A percentile compares a stretch with the other conserved stretches of the same genome.
phyloP scores from a whole-genome alignment of 2,113 vertebrate species.

The Upupa epops region DNA sequence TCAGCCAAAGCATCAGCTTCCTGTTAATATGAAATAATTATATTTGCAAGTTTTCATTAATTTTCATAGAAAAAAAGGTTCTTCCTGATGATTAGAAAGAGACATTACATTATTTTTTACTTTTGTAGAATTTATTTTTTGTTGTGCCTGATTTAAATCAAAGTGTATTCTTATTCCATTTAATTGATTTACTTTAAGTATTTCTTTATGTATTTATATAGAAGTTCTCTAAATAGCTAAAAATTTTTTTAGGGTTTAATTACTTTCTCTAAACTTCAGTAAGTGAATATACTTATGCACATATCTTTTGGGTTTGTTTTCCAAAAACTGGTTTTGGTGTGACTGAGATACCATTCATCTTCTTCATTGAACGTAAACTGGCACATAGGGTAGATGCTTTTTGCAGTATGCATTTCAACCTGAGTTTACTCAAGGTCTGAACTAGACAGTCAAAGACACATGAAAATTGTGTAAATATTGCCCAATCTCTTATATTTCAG shows the following conservation, averaged over 20 bases:
- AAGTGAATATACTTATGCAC: too few relatives aligned
- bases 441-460: neutral
- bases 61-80: fast-evolving
- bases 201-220: fast-evolving
- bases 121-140: too few relatives aligned
- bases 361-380: fast-evolving
- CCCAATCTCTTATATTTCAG: neutral
- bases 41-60: neutral
- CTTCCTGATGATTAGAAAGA: fast-evolving
- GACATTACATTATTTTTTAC: neutral
- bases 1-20: neutral
- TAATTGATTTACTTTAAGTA: neutral
- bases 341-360: too few relatives aligned
- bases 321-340: neutral
- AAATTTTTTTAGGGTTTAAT: neutral
- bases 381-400: too few relatives aligned
- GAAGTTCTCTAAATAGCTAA: neutral
- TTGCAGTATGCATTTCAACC: neutral
- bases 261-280: neutral
- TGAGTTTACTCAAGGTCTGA: neutral
- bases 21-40: neutral
- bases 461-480: neutral
- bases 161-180: fast-evolving
- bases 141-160: neutral
- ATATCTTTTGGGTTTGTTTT: neutral